Evolutionary conservation across 1,140 invertebrate genomes (phyloP).

Genomic region (Aphelinus atriplicis): DNA sequence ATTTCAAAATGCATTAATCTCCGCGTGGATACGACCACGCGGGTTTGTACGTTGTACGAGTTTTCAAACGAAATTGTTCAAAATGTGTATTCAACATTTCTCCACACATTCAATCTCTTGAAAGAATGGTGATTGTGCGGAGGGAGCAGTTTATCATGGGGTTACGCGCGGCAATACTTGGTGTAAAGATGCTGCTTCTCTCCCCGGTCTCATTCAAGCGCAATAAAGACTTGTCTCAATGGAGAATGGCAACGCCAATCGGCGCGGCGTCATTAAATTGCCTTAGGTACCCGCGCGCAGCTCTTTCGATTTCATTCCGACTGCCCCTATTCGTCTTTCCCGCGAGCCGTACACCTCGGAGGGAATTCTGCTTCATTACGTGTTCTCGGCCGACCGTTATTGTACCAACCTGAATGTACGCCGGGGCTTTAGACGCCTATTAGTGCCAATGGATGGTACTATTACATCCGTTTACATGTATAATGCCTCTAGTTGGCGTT

Average conservation of each 20-base stretch:
- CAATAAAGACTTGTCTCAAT: slow-evolving; percentile 24
- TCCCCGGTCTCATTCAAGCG: not conserved
- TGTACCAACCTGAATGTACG: not conserved
- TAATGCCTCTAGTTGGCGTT: too few relatives aligned
- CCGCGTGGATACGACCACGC: too few relatives aligned
- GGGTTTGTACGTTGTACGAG: too few relatives aligned
- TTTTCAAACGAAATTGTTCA: too few relatives aligned
- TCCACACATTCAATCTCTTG: too few relatives aligned
- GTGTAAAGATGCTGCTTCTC: not conserved
- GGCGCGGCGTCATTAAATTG: slow-evolving; percentile 6
- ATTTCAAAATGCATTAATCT: too few relatives aligned
- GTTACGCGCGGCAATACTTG: not conserved
- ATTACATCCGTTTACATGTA: too few relatives aligned
- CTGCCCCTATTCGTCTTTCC: slow-evolving; percentile 4
- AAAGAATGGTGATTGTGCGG: too few relatives aligned
- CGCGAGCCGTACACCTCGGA: not conserved
- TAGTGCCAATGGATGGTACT: too few relatives aligned
- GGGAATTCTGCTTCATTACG: slow-evolving; percentile 14
- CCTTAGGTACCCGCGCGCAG: not conserved
- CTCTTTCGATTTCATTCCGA: not conserved
- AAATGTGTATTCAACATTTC: too few relatives aligned
- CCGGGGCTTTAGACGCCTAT: too few relatives aligned
- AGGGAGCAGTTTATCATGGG: not conserved
- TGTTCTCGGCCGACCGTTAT: not conserved
- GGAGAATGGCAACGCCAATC: not conserved